Percentiles rank a stretch among this genome's conserved stretches.
Evolutionary conservation across 2,888 invertebrate genomes (phyloP).

Genomic region (Ypsolopha sequella): DNA sequence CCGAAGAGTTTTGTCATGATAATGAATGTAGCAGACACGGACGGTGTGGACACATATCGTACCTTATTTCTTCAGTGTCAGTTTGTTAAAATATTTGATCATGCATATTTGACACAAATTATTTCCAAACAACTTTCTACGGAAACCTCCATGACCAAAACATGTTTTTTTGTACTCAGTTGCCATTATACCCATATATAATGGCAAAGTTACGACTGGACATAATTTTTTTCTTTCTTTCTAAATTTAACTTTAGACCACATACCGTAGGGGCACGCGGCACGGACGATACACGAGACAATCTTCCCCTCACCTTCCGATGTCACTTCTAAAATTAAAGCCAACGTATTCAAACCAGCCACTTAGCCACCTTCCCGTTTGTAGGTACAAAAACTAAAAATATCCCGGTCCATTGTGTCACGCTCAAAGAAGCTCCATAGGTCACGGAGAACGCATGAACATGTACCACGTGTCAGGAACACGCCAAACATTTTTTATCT

Average conservation of each 20-base stretch:
- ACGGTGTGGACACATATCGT: slow-evolving; percentile 39
- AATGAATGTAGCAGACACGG: slow-evolving; percentile 38
- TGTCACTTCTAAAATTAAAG: slow-evolving; percentile 68
- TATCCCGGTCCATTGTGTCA: slow-evolving; percentile 63
- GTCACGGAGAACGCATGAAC: slow-evolving; percentile 59
- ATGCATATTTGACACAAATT: slow-evolving; percentile 3
- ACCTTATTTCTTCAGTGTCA: slow-evolving; percentile 3
- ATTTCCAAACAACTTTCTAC: no score
- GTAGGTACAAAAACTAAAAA: slow-evolving; percentile 62
- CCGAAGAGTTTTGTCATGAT: slow-evolving; percentile 50
- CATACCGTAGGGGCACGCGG: slow-evolving; percentile 49
- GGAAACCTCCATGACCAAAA: no score
- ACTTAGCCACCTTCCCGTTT: slow-evolving; percentile 65
- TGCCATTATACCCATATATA: no score
- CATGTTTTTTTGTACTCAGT: no score
- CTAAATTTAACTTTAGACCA: no score
- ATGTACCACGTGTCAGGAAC: slow-evolving; percentile 66
- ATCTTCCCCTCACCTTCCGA: slow-evolving; percentile 58
- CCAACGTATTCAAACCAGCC: slow-evolving; percentile 65
- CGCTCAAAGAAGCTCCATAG: slow-evolving; percentile 66
- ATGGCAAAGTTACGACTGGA: no score
- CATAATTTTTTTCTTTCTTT: no score
- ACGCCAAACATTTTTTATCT: slow-evolving; percentile 68
- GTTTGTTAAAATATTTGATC: slow-evolving; percentile 26
- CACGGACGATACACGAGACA: slow-evolving; percentile 60